phyloP scores from a whole-genome alignment of 2,797 vertebrate species.

The Poecile montanus region DNA sequence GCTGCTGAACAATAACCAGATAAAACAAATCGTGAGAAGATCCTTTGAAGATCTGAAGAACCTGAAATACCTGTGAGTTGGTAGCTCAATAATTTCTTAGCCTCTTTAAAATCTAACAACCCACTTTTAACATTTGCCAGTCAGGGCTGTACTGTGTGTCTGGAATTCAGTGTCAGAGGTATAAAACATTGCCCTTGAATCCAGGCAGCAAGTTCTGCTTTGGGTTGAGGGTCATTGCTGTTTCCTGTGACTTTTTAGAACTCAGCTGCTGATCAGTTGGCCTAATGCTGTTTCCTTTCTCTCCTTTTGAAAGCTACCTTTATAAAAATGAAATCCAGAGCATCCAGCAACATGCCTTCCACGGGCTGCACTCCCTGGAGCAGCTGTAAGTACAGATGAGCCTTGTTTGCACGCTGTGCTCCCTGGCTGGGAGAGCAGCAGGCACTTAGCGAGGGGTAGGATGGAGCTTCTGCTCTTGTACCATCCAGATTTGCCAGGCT shows the following conservation, averaged over 20 bases:
- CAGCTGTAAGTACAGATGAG: constrained; percentile 72
- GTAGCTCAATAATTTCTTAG: neutral
- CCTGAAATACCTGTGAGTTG: constrained; percentile 76
- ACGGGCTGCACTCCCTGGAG: constrained; percentile 67
- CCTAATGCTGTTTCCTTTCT: neutral
- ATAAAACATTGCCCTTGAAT: neutral
- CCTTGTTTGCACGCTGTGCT: neutral
- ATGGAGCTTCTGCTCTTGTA: neutral
- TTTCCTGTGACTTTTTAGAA: neutral
- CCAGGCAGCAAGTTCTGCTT: neutral
- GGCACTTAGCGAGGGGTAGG: neutral
- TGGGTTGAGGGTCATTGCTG: neutral
- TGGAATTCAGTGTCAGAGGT: neutral
- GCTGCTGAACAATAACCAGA: constrained; percentile 75
- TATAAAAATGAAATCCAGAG: constrained; percentile 78
- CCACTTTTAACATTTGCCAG: neutral
- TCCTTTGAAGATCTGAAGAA: constrained; percentile 71
- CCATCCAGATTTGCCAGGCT: neutral
- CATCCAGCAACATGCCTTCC: constrained; percentile 72
- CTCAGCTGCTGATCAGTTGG: neutral
- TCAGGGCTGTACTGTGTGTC: rapidly evolving
- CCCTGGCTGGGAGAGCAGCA: neutral
- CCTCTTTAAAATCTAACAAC: neutral
- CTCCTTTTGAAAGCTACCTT: constrained; percentile 69
- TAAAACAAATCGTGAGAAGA: constrained; percentile 59